Conservation (phyloP, 2,888 invertebrate genomes). For the Lycophotia porphyrea region DNA sequence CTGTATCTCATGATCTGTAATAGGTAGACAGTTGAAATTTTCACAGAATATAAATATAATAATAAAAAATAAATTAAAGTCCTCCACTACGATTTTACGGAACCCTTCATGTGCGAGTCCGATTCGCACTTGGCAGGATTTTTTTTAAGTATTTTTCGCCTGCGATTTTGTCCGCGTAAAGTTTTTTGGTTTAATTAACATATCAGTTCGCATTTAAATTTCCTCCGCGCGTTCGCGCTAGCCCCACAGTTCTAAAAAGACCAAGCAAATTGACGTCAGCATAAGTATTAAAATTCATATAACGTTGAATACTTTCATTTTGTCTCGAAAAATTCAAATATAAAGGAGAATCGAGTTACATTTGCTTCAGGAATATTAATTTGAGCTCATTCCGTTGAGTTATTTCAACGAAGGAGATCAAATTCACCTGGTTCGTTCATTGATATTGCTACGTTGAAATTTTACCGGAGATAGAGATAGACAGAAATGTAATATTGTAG, state of each 20-base stretch:
- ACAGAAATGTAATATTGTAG: background rate
- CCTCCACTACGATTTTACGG: too few species aligned
- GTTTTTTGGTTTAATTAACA: background rate
- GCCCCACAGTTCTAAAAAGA: slow-evolving; percentile 32
- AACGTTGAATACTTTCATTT: slow-evolving; percentile 58
- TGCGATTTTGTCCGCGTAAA: background rate
- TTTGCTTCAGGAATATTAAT: slow-evolving; percentile 63
- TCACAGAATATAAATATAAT: too few species aligned
- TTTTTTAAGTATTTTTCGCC: background rate
- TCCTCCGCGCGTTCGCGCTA: background rate
- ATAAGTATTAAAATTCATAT: slow-evolving; percentile 62
- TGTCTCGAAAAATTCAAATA: slow-evolving; percentile 58
- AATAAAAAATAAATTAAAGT: too few species aligned
- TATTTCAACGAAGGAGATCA: slow-evolving; percentile 45
- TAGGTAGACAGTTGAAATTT: too few species aligned
- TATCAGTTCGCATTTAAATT: background rate
- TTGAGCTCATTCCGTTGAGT: slow-evolving; percentile 33
- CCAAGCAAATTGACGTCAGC: slow-evolving; percentile 43
- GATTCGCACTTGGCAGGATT: too few species aligned
- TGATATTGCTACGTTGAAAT: slow-evolving; percentile 23
- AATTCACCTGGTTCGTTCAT: slow-evolving; percentile 38
- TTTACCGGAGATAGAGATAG: slow-evolving; percentile 4
- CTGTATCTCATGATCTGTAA: too few species aligned
- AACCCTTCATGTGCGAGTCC: too few species aligned
- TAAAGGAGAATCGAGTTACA: slow-evolving; percentile 49